Percentiles rank a stretch among this genome's conserved stretches.
Evolutionary conservation across 2,797 vertebrate species (phyloP).

Genomic region (Melanotaenia boesemani): DNA sequence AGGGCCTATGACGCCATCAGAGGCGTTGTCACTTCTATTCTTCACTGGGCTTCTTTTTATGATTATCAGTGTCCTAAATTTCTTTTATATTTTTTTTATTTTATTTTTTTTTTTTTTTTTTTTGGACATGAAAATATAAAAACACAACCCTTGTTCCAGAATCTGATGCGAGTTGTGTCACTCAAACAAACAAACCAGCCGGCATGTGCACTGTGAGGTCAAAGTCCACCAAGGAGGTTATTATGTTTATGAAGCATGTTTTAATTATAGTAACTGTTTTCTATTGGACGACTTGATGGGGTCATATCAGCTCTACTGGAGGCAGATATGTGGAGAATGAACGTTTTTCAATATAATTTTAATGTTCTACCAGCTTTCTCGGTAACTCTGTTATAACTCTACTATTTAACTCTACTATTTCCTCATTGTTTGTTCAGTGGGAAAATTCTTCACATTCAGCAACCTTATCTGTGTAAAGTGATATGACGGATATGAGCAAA

Average conservation of each 20-base stretch:
- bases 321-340: neutral
- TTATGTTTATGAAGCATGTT: too few species aligned
- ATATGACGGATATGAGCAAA: constrained; percentile 10
- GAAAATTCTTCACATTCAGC: constrained; percentile 14
- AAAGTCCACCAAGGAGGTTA: neutral
- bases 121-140: neutral
- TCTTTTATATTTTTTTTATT: too few species aligned
- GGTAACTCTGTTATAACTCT: neutral
- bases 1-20: too few species aligned
- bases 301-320: neutral
- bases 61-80: too few species aligned
- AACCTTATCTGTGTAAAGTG: neutral
- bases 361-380: neutral
- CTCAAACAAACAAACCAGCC: neutral
- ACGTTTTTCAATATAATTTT: neutral
- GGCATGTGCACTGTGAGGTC: neutral
- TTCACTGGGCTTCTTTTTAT: too few species aligned
- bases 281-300: neutral
- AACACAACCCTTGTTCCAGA: neutral
- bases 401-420: too few species aligned
- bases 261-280: neutral
- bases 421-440: neutral
- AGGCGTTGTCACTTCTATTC: too few species aligned
- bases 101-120: too few species aligned
- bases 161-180: neutral